phyloP scores from a whole-genome alignment of 2,888 invertebrate species.

The Ferrisia virgata region DNA sequence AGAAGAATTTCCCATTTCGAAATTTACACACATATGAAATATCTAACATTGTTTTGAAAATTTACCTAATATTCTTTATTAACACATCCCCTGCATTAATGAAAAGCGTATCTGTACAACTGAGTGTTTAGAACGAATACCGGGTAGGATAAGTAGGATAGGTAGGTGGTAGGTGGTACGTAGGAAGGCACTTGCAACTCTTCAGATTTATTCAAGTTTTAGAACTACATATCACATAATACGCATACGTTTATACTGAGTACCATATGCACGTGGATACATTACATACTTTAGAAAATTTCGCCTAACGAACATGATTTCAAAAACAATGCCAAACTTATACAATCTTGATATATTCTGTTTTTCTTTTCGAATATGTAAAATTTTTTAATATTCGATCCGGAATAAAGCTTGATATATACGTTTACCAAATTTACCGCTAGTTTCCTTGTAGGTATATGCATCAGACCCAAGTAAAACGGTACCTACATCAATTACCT shows the following conservation, averaged over 20 bases:
- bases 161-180: not conserved
- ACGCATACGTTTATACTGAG: too few relatives aligned
- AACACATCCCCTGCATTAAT: not conserved
- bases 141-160: not conserved
- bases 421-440: too few relatives aligned
- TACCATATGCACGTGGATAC: too few relatives aligned
- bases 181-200: not conserved
- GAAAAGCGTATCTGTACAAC: not conserved
- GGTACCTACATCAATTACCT: too few relatives aligned
- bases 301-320: not conserved
- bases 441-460: not conserved
- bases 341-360: not conserved
- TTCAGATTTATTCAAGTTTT: constrained; percentile 13
- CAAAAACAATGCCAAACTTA: not conserved
- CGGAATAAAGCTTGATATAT: not conserved
- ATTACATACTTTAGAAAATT: not conserved
- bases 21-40: not conserved
- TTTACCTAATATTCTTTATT: constrained; percentile 10
- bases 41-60: not conserved
- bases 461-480: too few relatives aligned
- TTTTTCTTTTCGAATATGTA: not conserved
- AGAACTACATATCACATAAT: not conserved
- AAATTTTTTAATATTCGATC: not conserved
- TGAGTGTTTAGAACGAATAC: too few relatives aligned
- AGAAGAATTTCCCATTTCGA: not conserved